phyloP scores from a whole-genome alignment of 2,113 vertebrate genomes.

The Nesospiza acunhae region DNA sequence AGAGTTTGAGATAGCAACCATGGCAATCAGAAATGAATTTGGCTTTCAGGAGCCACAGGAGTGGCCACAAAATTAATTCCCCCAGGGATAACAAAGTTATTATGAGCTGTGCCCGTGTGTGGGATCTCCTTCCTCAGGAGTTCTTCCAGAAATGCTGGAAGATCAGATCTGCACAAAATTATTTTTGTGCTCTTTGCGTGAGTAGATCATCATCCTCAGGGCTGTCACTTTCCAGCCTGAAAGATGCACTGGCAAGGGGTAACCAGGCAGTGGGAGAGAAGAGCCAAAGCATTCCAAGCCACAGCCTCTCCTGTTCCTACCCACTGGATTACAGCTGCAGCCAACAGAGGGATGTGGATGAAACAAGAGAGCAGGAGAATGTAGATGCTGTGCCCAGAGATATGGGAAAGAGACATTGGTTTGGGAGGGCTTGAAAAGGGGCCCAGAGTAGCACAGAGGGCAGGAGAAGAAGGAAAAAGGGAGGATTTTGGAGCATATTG shows the following conservation, averaged over 20 bases:
- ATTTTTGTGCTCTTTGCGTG: not conserved
- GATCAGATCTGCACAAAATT: not conserved
- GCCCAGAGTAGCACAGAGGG: not conserved
- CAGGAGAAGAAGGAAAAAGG: not conserved
- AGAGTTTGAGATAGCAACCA: not conserved
- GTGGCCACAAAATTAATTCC: not conserved
- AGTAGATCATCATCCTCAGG: not conserved
- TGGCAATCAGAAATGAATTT: not conserved
- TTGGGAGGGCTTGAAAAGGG: not conserved
- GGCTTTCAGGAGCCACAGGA: not conserved
- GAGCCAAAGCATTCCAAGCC: conserved; percentile 25
- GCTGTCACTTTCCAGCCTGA: not conserved
- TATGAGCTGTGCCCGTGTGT: rapidly evolving
- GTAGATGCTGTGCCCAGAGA: not conserved
- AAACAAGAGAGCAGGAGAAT: not conserved
- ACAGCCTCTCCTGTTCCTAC: not conserved
- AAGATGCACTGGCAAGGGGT: not conserved
- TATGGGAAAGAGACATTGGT: not conserved
- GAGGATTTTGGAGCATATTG: not conserved
- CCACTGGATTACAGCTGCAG: not conserved
- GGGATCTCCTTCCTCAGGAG: not conserved
- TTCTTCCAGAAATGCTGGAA: not conserved
- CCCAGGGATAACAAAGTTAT: not conserved
- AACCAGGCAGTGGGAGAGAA: not conserved
- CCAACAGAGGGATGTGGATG: conserved; percentile 9